Base-by-base conservation (phyloP, 2,113 vertebrate genomes). In the Corythoichthys intestinalis region DNA sequence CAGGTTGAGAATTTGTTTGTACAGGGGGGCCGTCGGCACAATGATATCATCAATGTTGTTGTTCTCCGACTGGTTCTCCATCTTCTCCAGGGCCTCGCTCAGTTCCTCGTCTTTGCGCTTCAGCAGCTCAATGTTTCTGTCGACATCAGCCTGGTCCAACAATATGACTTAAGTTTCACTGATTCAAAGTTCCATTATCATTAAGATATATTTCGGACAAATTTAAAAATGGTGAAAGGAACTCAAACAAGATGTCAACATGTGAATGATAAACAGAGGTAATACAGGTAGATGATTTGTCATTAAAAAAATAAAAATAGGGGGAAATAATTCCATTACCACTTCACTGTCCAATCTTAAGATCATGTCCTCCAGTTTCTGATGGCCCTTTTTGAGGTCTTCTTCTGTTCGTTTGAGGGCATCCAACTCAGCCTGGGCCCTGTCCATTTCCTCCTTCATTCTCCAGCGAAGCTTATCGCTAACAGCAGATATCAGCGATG, bases 391-490 rank as follows among this genome's bases (percentile, higher is more conserved):
- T 79, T 97, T 98, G 79, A 99, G 85, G 83, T 99, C 97, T 81
- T 99, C 97, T 47, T 99, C 97, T 0, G 97, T 99, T 46, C 97
- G 89, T 85, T 98, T 98, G 73, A 99, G 87, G 38, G 97, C 97
- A 12, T 99, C 97, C 77, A 99, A 93, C 75, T 99, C 97, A 0
- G 97, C 97, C 56, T 98, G 97, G 0, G 97, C 97, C 20, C 96
- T 93, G 86, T 98, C 97, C 95, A 98, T 98, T 87, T 99, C 97
- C 80, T 99, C 97, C 71, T 98, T 98, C 96, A 99, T 98, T 66
- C 97, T 91, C 97, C 97, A 98, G 71, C 97, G 92, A 74, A 99
- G 89, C 67, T 99, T 99, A 84, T 99, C 97, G 2, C 95, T 99
- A 78, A 99, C 97, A 0, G 96, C 97, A 0, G 97, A 99, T 74